Base-by-base conservation (phyloP, 2,113 vertebrate species). In the Sinocyclocheilus anophthalmus region DNA sequence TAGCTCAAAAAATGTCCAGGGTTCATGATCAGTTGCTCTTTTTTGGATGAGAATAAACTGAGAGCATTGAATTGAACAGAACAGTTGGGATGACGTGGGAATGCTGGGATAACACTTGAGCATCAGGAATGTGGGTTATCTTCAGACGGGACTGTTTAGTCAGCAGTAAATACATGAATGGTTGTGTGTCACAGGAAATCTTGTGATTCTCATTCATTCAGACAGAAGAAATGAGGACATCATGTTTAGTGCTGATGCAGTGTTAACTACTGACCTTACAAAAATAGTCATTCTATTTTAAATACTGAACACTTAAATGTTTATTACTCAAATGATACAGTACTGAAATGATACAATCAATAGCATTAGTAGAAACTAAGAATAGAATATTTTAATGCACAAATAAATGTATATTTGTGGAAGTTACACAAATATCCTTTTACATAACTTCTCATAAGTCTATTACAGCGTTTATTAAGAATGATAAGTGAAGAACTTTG, bases 141-240 rank as follows among this genome's bases (percentile, higher is more conserved):
- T 78, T 77, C 75, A 73, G 80, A 72, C 79, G 67, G 59, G 59
- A 63, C 77, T 67, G 42, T 87, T 73, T 53, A 33, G 63, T 82
- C 83, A 89, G 85, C 85, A 87, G 70, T 67, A 33, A 59, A 73
- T 86, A 3, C 61, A 88, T 81, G 65, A 33, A 42, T 78, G 26
- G 12, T 45, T 53, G 67, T 84, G 75, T 48, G 70, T 77, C 80
- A 63, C 13, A 2, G 42, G 48, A 72, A 53, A n/a, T 86, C 85
- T 82, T 78, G 85, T 86, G 88, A 81, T 63, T 33, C 33, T 76
- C 57, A 39, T 63, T 81, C 33, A 42, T 48, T 48, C 39, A 81
- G 37, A 45, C 37, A 30, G 30, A 63, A 81, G 59, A 65, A n/a
- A 65, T 81, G 13, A 67, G 14, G 14, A 55, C 39, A 5, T 65